Conservation (phyloP, 2,888 invertebrate species). For the Volucella zonaria region DNA sequence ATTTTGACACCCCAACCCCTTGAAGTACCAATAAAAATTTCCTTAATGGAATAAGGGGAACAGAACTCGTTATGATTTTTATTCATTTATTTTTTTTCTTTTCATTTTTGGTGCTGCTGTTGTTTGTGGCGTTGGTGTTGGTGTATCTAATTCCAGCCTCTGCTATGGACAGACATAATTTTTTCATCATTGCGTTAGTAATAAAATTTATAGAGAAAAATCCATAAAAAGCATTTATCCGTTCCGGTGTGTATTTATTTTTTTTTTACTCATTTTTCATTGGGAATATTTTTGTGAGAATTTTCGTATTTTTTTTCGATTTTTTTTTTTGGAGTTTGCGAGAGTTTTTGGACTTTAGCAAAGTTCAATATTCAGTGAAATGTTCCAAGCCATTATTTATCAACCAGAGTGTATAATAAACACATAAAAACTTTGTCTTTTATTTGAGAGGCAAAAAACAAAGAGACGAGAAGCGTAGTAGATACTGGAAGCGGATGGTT, state of each 20-base stretch:
- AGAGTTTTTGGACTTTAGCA: constrained; percentile 61
- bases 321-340: background rate
- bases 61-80: constrained; percentile 28
- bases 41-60: constrained; percentile 60
- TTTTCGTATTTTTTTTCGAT: constrained; percentile 6
- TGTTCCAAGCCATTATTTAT: constrained; percentile 79
- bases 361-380: constrained; percentile 72
- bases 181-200: constrained; percentile 69
- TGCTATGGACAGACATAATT: constrained; percentile 66
- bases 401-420: constrained; percentile 81
- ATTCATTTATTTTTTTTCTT: constrained; percentile 7
- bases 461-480: constrained; percentile 13
- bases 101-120: background rate
- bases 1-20: constrained; percentile 44
- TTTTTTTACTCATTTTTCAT: constrained; percentile 29
- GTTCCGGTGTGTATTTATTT: constrained; percentile 35
- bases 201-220: constrained; percentile 69
- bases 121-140: constrained; percentile 22
- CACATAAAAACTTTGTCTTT: constrained; percentile 78
- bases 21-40: constrained; percentile 64
- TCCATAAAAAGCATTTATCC: constrained; percentile 72
- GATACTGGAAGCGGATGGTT: constrained; percentile 2
- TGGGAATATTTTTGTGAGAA: constrained; percentile 26
- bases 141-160: background rate
- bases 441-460: constrained; percentile 23